A percentile compares a stretch with the other conserved stretches of the same genome.
Evolutionary conservation across 1,140 invertebrate genomes (phyloP).

Genomic region (Trichonephila clavata): DNA sequence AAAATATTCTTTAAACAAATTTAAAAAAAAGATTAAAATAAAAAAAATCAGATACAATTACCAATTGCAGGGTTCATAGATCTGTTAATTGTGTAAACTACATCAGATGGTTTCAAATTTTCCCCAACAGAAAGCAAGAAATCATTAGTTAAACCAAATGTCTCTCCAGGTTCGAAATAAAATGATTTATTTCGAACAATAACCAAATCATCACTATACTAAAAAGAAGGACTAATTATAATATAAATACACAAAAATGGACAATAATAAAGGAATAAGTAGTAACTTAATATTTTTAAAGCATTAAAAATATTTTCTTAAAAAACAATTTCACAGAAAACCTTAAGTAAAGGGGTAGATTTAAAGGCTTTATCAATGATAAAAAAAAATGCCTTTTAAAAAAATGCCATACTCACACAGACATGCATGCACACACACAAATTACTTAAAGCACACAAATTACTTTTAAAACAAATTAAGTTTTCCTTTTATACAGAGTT

Average conservation of each 20-base stretch:
- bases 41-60: not conserved
- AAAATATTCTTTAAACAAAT: not conserved
- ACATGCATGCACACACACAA: too few relatives aligned
- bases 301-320: too few relatives aligned
- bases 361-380: too few relatives aligned
- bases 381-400: too few relatives aligned
- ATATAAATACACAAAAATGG: too few relatives aligned
- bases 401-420: too few relatives aligned
- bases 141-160: constrained; percentile 9
- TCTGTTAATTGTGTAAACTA: not conserved
- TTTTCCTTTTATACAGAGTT: too few relatives aligned
- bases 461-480: too few relatives aligned
- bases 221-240: not conserved
- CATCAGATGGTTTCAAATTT: constrained; percentile 29
- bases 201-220: not conserved
- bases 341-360: too few relatives aligned
- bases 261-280: not conserved
- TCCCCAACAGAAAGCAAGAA: constrained; percentile 43
- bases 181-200: constrained; percentile 47
- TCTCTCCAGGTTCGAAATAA: not conserved
- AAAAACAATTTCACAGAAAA: too few relatives aligned
- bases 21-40: not conserved
- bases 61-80: constrained; percentile 28
- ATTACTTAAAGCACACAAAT: too few relatives aligned
- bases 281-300: not conserved